Conservation (phyloP, 2,888 invertebrate species). For the Aleiodes leptofemur region DNA sequence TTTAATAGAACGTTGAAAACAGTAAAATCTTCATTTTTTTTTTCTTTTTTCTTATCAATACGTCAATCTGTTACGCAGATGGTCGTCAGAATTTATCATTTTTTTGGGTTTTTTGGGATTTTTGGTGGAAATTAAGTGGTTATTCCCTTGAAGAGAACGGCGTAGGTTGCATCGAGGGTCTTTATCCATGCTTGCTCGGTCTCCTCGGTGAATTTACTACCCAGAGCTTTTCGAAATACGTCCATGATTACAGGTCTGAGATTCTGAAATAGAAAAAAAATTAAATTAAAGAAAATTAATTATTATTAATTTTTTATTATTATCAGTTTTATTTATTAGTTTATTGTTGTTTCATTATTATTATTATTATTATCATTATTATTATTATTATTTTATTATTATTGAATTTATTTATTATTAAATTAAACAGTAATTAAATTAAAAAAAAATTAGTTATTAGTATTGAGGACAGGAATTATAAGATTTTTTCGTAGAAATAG, state of each 20-base stretch:
- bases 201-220: constrained; percentile 72
- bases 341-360: too few relatives aligned
- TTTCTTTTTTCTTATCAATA: background rate
- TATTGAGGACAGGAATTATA: too few relatives aligned
- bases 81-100: background rate
- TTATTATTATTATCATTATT: too few relatives aligned
- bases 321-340: too few relatives aligned
- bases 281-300: too few relatives aligned
- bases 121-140: constrained; percentile 53
- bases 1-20: constrained; percentile 38
- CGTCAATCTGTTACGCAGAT: too few relatives aligned
- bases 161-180: constrained; percentile 58
- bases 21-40: constrained; percentile 19
- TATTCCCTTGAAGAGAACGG: constrained; percentile 52
- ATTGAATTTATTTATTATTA: too few relatives aligned
- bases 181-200: constrained; percentile 75
- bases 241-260: constrained; percentile 73
- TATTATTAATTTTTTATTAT: too few relatives aligned
- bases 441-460: too few relatives aligned
- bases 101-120: background rate
- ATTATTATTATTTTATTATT: too few relatives aligned
- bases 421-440: too few relatives aligned
- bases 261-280: constrained; percentile 68
- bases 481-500: background rate
- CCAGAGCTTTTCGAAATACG: constrained; percentile 73